Conservation (phyloP, 1,140 invertebrate genomes). For the Euwallacea similis region DNA sequence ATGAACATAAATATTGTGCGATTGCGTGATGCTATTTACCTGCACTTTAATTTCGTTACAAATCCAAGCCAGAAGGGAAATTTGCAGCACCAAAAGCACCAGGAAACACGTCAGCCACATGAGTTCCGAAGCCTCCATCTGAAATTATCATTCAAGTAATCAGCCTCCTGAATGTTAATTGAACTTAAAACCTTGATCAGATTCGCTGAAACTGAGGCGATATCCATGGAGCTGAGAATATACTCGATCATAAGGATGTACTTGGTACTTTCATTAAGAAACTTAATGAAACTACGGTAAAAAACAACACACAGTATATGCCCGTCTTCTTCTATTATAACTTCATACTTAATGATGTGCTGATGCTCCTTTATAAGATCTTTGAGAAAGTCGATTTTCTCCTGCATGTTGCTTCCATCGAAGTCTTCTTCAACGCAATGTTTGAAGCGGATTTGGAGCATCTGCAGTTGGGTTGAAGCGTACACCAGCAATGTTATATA, state of each 20-base stretch:
- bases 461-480: conserved; percentile 12
- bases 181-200: conserved; percentile 13
- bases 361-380: conserved; percentile 4
- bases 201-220: conserved; percentile 12
- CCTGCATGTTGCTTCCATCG: neutral
- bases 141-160: neutral
- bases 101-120: conserved; percentile 9
- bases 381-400: conserved; percentile 5
- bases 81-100: conserved; percentile 4
- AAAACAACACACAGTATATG: neutral
- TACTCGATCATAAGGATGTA: conserved; percentile 12
- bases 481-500: conserved; percentile 10
- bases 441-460: conserved; percentile 13
- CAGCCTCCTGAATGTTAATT: neutral
- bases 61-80: conserved; percentile 18
- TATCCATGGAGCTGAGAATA: conserved; percentile 13
- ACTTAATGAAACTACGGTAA: conserved; percentile 2
- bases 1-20: neutral
- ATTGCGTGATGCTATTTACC: neutral
- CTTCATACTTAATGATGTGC: conserved; percentile 14
- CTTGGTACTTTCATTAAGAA: conserved; percentile 15
- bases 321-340: neutral
- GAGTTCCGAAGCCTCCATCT: neutral
- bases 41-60: conserved; percentile 22
- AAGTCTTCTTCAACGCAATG: conserved; percentile 1